Conservation (phyloP, 2,113 vertebrate genomes). For the Typhlomys cinereus region DNA sequence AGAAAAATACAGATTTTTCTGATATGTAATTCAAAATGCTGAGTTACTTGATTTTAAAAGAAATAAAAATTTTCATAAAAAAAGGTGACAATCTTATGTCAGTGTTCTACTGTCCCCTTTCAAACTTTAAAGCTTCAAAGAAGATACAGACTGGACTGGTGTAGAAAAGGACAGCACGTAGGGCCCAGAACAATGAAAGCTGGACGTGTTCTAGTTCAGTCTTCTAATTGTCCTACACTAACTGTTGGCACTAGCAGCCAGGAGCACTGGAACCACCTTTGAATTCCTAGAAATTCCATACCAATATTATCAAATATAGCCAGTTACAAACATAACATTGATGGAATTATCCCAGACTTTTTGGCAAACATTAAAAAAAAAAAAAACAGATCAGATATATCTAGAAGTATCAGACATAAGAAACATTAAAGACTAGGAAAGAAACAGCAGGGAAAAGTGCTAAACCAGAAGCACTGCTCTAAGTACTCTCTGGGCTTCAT, state of each 20-base stretch:
- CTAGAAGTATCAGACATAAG: neutral
- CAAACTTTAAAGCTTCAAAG: neutral
- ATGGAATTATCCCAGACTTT: neutral
- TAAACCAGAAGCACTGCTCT: neutral
- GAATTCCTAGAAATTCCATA: too few relatives aligned
- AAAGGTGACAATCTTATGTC: neutral
- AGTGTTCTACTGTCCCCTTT: neutral
- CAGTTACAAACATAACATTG: neutral
- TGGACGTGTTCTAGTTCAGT: neutral
- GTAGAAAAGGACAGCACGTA: neutral
- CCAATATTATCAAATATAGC: neutral
- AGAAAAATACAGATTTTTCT: neutral
- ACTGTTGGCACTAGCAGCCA: neutral
- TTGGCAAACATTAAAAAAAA: neutral
- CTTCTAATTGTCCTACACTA: neutral
- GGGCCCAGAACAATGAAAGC: neutral
- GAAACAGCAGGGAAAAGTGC: neutral
- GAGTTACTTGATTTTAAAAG: neutral
- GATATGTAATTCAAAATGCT: neutral
- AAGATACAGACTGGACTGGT: neutral
- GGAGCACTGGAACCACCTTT: neutral
- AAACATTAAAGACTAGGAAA: neutral
- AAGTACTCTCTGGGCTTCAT: neutral
- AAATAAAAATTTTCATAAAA: neutral
- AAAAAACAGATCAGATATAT: conserved; percentile 3